Evolutionary conservation across 2,888 invertebrate species (phyloP).

Genomic region (Sialis lutaria): DNA sequence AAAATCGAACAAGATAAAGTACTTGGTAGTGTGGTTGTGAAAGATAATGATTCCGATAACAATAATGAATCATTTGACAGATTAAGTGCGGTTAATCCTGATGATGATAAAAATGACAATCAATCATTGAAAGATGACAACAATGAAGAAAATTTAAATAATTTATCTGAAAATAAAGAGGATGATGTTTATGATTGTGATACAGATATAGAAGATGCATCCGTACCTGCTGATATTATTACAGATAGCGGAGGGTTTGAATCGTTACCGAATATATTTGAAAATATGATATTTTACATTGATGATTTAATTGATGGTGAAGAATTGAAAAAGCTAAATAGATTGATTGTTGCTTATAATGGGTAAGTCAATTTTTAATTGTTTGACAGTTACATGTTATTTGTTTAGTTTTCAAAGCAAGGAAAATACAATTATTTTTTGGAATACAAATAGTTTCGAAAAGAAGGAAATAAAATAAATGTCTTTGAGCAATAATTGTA

Average conservation of each 20-base stretch:
- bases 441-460: too few species aligned
- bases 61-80: slow-evolving; percentile 5
- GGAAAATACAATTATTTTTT: too few species aligned
- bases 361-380: slow-evolving; percentile 26
- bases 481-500: too few species aligned
- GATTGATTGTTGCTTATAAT: slow-evolving; percentile 43
- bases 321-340: slow-evolving; percentile 19
- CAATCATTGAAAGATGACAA: slow-evolving; percentile 1
- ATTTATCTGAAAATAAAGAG: slow-evolving; percentile 8
- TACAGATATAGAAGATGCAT: slow-evolving; percentile 22
- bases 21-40: slow-evolving; percentile 12
- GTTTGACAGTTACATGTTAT: too few species aligned
- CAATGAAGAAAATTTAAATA: slow-evolving; percentile 6
- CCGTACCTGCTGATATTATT: slow-evolving; percentile 9
- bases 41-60: slow-evolving; percentile 2
- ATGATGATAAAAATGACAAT: slow-evolving; percentile 2
- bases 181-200: slow-evolving; percentile 17
- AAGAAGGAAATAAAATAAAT: too few species aligned
- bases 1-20: slow-evolving; percentile 10
- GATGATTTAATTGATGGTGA: slow-evolving; percentile 21
- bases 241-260: slow-evolving; percentile 7
- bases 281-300: slow-evolving; percentile 29
- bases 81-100: background rate
- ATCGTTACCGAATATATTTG: slow-evolving; percentile 29
- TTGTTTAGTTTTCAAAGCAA: too few species aligned